phyloP scores from a whole-genome alignment of 2,113 vertebrate species.

The Myotis brandtii region DNA sequence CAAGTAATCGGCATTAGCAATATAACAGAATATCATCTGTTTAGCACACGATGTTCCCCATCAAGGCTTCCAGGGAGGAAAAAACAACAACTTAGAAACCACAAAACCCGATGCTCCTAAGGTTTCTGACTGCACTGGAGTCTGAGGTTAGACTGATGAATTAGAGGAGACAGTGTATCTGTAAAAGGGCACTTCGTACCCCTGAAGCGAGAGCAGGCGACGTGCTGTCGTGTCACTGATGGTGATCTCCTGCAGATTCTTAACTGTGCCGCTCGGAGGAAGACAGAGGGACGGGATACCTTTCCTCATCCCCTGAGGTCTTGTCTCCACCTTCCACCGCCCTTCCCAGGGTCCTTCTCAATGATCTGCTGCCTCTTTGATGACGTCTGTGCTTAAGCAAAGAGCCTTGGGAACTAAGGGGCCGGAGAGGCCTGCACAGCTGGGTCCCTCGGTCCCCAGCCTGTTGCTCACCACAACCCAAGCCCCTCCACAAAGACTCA shows the following conservation, averaged over 20 bases:
- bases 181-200: not conserved
- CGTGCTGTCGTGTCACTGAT: not conserved
- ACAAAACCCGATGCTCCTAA: not conserved
- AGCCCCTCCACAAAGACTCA: not conserved
- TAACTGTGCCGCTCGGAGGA: not conserved
- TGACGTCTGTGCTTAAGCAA: not conserved
- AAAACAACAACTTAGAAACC: not conserved
- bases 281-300: not conserved
- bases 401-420: not conserved
- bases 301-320: not conserved
- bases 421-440: not conserved
- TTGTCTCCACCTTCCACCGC: not conserved
- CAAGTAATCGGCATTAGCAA: not conserved
- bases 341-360: not conserved
- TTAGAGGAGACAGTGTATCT: not conserved
- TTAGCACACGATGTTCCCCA: not conserved
- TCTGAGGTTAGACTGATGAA: not conserved
- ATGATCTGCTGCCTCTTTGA: not conserved
- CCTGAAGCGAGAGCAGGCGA: not conserved
- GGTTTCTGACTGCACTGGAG: not conserved
- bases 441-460: not conserved
- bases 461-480: not conserved
- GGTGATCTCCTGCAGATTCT: not conserved
- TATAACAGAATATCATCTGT: not conserved
- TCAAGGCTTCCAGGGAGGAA: not conserved